Evolutionary conservation across 2,888 invertebrate genomes (phyloP), one percentile per base, ranked within the genome.

Genomic region (Heteromyza rotundicornis): DNA sequence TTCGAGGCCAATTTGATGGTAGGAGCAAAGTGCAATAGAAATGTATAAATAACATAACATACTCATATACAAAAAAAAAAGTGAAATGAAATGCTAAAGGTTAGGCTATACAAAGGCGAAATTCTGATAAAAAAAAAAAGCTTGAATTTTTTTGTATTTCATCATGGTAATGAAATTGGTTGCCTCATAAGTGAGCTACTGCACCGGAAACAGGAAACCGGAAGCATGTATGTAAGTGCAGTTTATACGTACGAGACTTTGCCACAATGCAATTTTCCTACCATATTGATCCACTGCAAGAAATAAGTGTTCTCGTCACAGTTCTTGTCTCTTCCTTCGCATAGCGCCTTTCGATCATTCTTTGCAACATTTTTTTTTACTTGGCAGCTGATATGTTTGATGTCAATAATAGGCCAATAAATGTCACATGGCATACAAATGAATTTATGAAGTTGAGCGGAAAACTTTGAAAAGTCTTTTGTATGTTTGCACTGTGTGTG

Each of bases 371-470:
- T n/a, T n/a, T 3, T 40, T 7, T 40, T 40, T 40, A 40, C n/a
- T 40, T 40, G 40, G 40, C 40, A 40, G 32, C 7, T 32, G 12
- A n/a, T n/a, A n/a, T n/a, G n/a, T n/a, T 27, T 27, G 10, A 7
- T 27, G 27, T 27, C 40, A n/a, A 40, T n/a, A 2, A 14, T 3
- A 40, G n/a, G 55, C 40, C 67, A 7, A 66, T 64, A 68, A 68
- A 55, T 62, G 64, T 67, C 58, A 57, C 54, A 53, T 57, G 59
- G 10, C 64, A 71, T 70, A 69, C 65, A 66, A 65, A 8, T 32
- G 56, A 71, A 66, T 67, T 67, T 68, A 69, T 65, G 67, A 66
- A 64, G 56, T 57, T 57, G 63, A 63, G 64, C 59, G 63, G 64
- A 53, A 32, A 58, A 68, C 67, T 72, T 64, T 65, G 52, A 35